Percentiles rank a stretch among this genome's conserved stretches.
phyloP scores from a whole-genome alignment of 2,888 invertebrate species.

The Pyrocoelia pectoralis region DNA sequence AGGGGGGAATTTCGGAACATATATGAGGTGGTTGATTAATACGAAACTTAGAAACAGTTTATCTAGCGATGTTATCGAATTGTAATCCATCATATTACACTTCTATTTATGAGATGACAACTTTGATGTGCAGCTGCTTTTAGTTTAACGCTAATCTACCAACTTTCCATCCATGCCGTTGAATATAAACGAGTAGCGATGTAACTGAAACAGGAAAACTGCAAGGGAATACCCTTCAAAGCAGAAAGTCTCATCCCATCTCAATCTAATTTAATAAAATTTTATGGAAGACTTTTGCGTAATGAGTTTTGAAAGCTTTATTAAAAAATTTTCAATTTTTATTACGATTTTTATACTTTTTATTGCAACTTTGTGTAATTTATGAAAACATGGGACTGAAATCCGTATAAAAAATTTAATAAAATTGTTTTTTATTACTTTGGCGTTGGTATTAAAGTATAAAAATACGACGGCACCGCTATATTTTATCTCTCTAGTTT shows the following conservation, averaged over 20 bases:
- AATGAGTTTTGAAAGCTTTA: constrained; percentile 36
- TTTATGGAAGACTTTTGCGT: constrained; percentile 35
- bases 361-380: constrained; percentile 17
- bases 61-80: constrained; percentile 42
- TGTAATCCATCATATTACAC: constrained; percentile 45
- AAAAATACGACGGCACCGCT: not conserved
- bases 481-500: not conserved
- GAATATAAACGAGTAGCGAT: constrained; percentile 28
- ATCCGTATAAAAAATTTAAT: constrained; percentile 5
- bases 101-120: constrained; percentile 42
- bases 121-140: constrained; percentile 41
- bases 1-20: not conserved
- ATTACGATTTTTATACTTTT: constrained; percentile 29
- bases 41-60: constrained; percentile 32
- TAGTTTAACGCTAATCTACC: constrained; percentile 40
- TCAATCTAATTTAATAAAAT: constrained; percentile 38
- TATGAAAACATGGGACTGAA: constrained; percentile 15
- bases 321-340: constrained; percentile 34
- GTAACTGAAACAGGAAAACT: constrained; percentile 29
- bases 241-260: constrained; percentile 33
- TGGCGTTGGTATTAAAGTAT: not conserved
- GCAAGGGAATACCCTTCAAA: constrained; percentile 29
- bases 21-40: constrained; percentile 26
- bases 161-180: constrained; percentile 37
- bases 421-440: constrained; percentile 7